These are phyloP conservation scores for Ispidina lecontei DNA, from an alignment of 2,797 vertebrate genomes.

Conservation along the genomic window DNA sequence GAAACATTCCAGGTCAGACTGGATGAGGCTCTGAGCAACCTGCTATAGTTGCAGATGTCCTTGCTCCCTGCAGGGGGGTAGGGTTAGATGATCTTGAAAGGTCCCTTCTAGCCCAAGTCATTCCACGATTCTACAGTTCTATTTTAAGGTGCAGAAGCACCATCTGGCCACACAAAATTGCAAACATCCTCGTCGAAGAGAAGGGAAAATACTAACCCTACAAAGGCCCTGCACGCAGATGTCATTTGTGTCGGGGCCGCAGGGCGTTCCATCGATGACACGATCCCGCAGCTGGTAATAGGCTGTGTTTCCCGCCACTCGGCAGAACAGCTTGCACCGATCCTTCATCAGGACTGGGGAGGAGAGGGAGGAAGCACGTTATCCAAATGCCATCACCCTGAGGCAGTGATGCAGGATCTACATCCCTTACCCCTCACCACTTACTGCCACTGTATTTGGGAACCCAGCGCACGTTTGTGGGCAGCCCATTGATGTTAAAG, in stretches of 20 bases:
- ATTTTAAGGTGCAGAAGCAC: not conserved
- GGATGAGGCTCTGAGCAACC: not conserved
- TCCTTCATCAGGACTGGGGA: conserved; percentile 95
- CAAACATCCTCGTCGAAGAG: not conserved
- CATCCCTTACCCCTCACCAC: not conserved
- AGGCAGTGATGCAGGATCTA: fast-evolving
- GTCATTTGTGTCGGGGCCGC: conserved; percentile 95
- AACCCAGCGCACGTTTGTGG: conserved; percentile 95
- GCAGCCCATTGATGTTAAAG: conserved; percentile 98
- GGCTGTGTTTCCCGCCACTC: conserved; percentile 92
- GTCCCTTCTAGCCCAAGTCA: not conserved
- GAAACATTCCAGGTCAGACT: not conserved
- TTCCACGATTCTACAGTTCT: not conserved
- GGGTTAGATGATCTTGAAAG: not conserved
- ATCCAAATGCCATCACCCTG: not conserved
- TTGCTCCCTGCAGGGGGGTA: too few species aligned
- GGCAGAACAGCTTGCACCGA: conserved; percentile 97
- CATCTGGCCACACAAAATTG: too few species aligned
- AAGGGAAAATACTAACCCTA: conserved; percentile 81
- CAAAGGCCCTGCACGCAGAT: conserved; percentile 99
- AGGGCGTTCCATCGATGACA: conserved; percentile 94
- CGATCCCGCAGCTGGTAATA: conserved; percentile 99
- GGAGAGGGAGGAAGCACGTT: not conserved
- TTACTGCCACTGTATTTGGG: conserved; percentile 99
- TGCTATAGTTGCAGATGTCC: not conserved